Evolutionary conservation across 2,888 invertebrate genomes (phyloP).

Genomic region (Pyrrhia umbra): DNA sequence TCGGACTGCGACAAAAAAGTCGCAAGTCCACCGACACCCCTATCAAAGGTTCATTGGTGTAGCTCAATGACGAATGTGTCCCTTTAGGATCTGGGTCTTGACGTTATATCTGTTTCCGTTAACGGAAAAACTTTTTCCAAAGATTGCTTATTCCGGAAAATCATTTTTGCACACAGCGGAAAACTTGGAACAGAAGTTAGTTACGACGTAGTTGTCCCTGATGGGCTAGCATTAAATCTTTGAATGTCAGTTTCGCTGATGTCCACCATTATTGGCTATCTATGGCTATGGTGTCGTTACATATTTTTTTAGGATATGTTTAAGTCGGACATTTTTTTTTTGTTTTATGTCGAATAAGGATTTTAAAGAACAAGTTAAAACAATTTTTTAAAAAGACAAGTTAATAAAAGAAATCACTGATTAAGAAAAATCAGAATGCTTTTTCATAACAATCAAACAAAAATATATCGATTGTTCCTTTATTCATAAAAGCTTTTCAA

Average conservation of each 20-base stretch:
- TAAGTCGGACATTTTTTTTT: too few species aligned
- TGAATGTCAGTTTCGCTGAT: conserved; percentile 32
- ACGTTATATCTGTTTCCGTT: conserved; percentile 56
- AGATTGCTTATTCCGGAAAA: conserved; percentile 54
- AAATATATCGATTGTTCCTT: too few species aligned
- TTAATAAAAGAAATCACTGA: too few species aligned
- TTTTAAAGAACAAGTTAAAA: too few species aligned
- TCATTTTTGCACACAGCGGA: conserved; percentile 41
- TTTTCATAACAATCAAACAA: too few species aligned
- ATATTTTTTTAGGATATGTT: too few species aligned
- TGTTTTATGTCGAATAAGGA: too few species aligned
- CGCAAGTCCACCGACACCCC: conserved; percentile 35
- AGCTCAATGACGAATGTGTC: conserved; percentile 59
- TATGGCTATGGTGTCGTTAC: background rate
- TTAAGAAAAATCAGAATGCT: too few species aligned
- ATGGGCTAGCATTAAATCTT: conserved; percentile 41
- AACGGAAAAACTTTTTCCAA: conserved; percentile 57
- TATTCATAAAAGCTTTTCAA: too few species aligned
- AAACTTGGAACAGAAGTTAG: conserved; percentile 40
- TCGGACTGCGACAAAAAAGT: conserved; percentile 35
- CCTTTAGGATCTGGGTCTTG: conserved; percentile 33
- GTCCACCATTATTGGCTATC: background rate
- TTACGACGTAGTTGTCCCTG: conserved; percentile 23
- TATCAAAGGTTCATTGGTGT: conserved; percentile 49
- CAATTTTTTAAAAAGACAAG: too few species aligned